Conservation (phyloP, 2,113 vertebrate species). For the Gasterosteus aculeatus region DNA sequence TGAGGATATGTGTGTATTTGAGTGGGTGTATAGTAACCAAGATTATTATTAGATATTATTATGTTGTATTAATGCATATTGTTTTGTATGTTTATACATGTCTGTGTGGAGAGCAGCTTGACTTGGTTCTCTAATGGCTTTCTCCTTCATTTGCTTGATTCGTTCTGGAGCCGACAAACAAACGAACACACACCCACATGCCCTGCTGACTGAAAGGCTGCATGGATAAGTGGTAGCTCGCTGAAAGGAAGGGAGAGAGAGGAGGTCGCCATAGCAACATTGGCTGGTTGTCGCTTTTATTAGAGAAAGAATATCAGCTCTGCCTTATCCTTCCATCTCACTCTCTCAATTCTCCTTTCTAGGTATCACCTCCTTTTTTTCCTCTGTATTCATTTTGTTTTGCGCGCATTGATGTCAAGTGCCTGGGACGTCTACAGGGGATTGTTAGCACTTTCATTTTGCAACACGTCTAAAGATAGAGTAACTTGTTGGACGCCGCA, state of each 20-base stretch:
- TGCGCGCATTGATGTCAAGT: constrained; percentile 34
- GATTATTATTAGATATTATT: constrained; percentile 9
- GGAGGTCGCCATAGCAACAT: constrained; percentile 77
- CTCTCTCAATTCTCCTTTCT: constrained; percentile 15
- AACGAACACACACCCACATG: constrained; percentile 67
- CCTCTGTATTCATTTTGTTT: constrained; percentile 25
- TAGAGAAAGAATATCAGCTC: constrained; percentile 67
- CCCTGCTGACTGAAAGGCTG: constrained; percentile 74
- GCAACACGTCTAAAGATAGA: background rate
- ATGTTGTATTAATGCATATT: constrained; percentile 1
- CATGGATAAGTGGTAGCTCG: constrained; percentile 75
- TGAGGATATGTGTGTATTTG: constrained; percentile 8
- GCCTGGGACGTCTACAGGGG: constrained; percentile 6
- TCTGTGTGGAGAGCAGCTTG: constrained; percentile 19
- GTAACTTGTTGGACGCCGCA: background rate
- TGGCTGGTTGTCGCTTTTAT: constrained; percentile 68
- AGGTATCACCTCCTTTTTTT: constrained; percentile 43
- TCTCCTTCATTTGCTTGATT: constrained; percentile 71
- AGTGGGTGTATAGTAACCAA: constrained; percentile 30
- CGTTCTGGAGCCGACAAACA: constrained; percentile 67
- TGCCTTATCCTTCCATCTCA: constrained; percentile 44
- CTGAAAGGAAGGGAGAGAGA: constrained; percentile 69
- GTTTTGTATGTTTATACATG: background rate
- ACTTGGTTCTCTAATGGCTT: constrained; percentile 59
- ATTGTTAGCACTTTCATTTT: constrained; percentile 11